Percentiles rank a stretch among this genome's conserved stretches.
Evolutionary conservation across 2,888 invertebrate species (phyloP).

Genomic region (Polylopha cassiicola): DNA sequence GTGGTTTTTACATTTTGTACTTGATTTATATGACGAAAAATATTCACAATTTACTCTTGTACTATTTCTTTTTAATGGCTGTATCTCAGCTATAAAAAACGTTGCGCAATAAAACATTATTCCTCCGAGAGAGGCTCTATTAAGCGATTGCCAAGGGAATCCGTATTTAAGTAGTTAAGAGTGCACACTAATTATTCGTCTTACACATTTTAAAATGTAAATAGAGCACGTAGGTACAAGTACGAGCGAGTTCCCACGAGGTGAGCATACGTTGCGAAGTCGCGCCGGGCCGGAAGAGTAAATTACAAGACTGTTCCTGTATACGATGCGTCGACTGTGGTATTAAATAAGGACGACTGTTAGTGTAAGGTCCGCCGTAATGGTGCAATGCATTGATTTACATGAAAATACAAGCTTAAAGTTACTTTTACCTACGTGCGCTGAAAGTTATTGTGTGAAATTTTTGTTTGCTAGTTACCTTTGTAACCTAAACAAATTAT

Average conservation of each 20-base stretch:
- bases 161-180: constrained; percentile 9
- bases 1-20: constrained; percentile 39
- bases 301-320: constrained; percentile 53
- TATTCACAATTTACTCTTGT: neutral
- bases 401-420: constrained; percentile 44
- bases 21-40: constrained; percentile 21
- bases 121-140: neutral
- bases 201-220: constrained; percentile 29
- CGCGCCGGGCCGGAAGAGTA: constrained; percentile 36
- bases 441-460: constrained; percentile 39
- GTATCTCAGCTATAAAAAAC: no score
- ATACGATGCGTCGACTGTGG: constrained; percentile 45
- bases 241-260: no score
- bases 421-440: constrained; percentile 34
- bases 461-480: constrained; percentile 29
- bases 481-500: neutral
- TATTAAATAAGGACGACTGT: constrained; percentile 60
- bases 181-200: constrained; percentile 24
- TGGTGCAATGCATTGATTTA: constrained; percentile 52
- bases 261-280: constrained; percentile 48
- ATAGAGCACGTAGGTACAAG: constrained; percentile 23
- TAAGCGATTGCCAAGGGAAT: constrained; percentile 6
- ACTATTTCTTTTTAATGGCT: neutral
- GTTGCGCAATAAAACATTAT: no score
- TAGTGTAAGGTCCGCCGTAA: constrained; percentile 54